Base-by-base conservation (phyloP, 2,797 vertebrate species). In the Pseudotriccus pelzelni region DNA sequence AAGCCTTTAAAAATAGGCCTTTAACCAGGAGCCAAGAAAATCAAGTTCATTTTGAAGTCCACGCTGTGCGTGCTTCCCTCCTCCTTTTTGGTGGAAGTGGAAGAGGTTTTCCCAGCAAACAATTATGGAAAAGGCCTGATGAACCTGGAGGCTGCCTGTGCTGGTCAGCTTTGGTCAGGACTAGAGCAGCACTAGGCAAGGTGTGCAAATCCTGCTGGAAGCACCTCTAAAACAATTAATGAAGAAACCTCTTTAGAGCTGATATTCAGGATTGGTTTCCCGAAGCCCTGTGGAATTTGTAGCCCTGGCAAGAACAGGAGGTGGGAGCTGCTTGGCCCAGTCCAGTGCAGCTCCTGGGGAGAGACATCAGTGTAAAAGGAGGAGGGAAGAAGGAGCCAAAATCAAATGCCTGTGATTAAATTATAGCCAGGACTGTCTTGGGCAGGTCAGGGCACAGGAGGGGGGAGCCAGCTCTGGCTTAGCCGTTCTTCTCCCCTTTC, bases 401-500 rank as follows among this genome's bases (percentile, higher is more conserved):
- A 12, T 23, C 21, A 77, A 85, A 90, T 84, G 32, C 52, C 52
- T 90, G 6, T 37, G 74, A 79, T 73, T 60, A 43, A 78, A 79
- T 90, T 60, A 84, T 73, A 30, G 81, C 67, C 53, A 21, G 53
- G 67, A 34, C 56, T 53, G 87, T 73, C 62, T 68, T 20, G 30
- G 22, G 70, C 74, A 69, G 82, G 84, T 91, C 36, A 62, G 3
- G 37, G 92, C 69, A 2, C 81, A 52, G 76, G 69, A 68, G 64
- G 32, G 25, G 85, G 76, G 25, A 22, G 89, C 84, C 94, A 95
- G 82, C 87, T 60, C 89, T 37, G 79, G 91, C 87, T 96, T 80
- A 92, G 69, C 87, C 23, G 32, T 85, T 37, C 28, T 12, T 96
- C 96, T 96, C 84, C 60, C 44, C 90, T 96, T 95, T 92, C 87